Evolutionary conservation across 2,797 vertebrate species (phyloP).

Genomic region (Acanthiza pusilla): DNA sequence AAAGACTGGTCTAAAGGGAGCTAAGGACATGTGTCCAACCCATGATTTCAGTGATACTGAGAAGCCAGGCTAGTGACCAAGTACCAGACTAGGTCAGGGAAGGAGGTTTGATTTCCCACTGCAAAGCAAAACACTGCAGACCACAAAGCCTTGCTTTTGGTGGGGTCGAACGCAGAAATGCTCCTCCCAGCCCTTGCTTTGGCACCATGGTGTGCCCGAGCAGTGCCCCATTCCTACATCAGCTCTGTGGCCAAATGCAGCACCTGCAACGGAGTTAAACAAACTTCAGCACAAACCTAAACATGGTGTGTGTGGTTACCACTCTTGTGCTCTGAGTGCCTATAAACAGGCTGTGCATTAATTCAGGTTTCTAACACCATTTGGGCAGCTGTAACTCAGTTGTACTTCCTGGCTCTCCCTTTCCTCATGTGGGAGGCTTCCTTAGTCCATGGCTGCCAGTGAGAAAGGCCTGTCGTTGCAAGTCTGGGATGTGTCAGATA

Average conservation of each 20-base stretch:
- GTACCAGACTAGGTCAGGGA: not conserved
- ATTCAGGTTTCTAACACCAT: not conserved
- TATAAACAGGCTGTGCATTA: not conserved
- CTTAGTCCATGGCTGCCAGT: not conserved
- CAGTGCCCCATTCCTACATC: not conserved
- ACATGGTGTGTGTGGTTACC: not conserved
- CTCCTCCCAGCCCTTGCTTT: not conserved
- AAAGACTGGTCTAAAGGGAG: not conserved
- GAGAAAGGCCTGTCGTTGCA: not conserved
- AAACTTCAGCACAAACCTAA: not conserved
- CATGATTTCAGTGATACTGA: not conserved
- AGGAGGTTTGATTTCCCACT: not conserved
- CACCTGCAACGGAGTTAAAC: not conserved
- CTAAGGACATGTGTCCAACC: not conserved
- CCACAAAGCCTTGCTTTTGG: not conserved
- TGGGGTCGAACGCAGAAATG: not conserved
- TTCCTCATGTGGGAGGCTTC: not conserved
- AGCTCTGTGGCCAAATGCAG: not conserved
- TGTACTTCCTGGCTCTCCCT: not conserved
- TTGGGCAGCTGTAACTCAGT: not conserved
- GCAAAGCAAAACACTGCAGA: not conserved
- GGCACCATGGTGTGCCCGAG: fast-evolving
- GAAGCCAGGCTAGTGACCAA: not conserved
- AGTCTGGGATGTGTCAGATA: not conserved
- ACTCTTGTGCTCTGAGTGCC: not conserved